phyloP scores from a whole-genome alignment of 2,797 vertebrate species.

The Tokudaia tokunoshimensis region DNA sequence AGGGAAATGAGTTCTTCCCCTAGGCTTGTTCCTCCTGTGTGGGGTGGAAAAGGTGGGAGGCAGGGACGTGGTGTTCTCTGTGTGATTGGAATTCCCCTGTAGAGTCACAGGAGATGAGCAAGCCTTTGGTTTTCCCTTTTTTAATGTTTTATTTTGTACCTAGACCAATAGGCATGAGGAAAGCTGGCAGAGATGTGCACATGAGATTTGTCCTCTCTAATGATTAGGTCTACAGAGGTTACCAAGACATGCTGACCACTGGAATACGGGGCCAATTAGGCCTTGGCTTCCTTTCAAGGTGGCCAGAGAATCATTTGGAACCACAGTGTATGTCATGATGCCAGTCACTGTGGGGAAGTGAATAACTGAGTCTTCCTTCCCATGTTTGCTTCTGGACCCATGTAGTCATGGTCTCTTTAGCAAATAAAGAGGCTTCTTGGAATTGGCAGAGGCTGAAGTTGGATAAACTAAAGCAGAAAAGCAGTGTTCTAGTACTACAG shows the following conservation, averaged over 20 bases:
- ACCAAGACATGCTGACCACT: not conserved
- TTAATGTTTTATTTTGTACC: slow-evolving; percentile 60
- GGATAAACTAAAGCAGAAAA: not conserved
- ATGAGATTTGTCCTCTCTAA: not conserved
- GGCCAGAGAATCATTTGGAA: not conserved
- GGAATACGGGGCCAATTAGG: not conserved
- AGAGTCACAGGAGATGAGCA: slow-evolving; percentile 78
- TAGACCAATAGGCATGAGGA: slow-evolving; percentile 66
- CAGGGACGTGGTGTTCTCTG: slow-evolving; percentile 75
- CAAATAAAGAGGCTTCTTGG: not conserved
- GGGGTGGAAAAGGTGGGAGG: slow-evolving; percentile 77
- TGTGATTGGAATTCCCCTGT: slow-evolving; percentile 82
- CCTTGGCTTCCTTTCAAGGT: not conserved
- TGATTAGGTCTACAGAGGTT: not conserved
- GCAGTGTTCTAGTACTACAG: not conserved
- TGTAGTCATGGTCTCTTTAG: not conserved
- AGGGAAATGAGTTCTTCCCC: slow-evolving; percentile 77
- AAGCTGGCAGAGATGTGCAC: not conserved
- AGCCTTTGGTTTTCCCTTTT: slow-evolving; percentile 70
- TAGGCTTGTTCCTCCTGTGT: slow-evolving; percentile 71
- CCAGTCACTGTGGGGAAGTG: not conserved
- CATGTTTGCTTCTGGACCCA: not conserved
- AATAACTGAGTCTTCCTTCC: not conserved
- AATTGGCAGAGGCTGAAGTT: not conserved
- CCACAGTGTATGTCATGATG: not conserved